Evolutionary conservation across 1,140 invertebrate species (phyloP).

Genomic region (Brachionus asplanchnoidis): DNA sequence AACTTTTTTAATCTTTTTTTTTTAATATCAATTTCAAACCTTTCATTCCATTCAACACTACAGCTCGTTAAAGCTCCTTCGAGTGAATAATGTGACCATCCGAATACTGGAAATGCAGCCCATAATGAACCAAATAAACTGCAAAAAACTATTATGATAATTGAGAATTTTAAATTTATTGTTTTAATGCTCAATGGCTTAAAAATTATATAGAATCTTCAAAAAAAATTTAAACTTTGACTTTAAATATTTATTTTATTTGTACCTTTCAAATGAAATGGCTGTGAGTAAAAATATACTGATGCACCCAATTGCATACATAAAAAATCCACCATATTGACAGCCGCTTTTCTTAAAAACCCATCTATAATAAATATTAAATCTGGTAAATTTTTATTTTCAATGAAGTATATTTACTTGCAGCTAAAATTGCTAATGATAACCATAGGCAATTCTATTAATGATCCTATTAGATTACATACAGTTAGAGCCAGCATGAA

Average conservation of each 20-base stretch:
- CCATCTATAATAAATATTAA: neutral
- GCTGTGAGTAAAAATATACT: slow-evolving; percentile 18
- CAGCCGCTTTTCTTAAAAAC: neutral
- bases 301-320: slow-evolving; percentile 18
- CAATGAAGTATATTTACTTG: neutral
- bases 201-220: neutral
- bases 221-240: neutral
- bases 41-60: slow-evolving; percentile 33
- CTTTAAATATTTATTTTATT: neutral
- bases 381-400: too few relatives aligned
- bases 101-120: slow-evolving; percentile 3
- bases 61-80: slow-evolving; percentile 1
- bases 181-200: neutral
- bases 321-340: neutral
- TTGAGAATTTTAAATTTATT: neutral
- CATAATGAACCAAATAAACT: too few relatives aligned
- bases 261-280: neutral
- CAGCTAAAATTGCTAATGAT: neutral
- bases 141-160: neutral
- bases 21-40: too few relatives aligned
- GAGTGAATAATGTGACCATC: slow-evolving; percentile 27
- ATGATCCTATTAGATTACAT: neutral
- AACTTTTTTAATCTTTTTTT: too few relatives aligned
- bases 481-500: slow-evolving; percentile 21
- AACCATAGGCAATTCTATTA: slow-evolving; percentile 18